Evolutionary conservation across 2,888 invertebrate species (phyloP), one percentile per base, ranked within the genome.

Genomic region (Beris chalybata): DNA sequence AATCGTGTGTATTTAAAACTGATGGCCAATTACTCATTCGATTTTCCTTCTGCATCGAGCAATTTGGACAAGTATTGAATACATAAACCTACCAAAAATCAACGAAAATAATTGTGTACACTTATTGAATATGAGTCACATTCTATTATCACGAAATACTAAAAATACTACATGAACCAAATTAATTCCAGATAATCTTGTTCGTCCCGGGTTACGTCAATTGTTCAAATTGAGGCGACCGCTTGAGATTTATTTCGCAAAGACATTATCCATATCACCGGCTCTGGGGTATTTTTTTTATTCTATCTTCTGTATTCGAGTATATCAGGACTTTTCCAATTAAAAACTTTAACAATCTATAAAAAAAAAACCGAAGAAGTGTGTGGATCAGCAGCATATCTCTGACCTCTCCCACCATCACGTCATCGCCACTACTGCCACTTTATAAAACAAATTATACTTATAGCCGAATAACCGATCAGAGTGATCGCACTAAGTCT

Each of bases 401-500:
- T 59, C 30, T 59, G 58, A 59, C 58, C 58, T 59, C 58, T 59
- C 58, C 58, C 48, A 30, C 48, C 47, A 59, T 59, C 58, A 59
- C 58, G 58, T 59, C 58, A 59, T 59, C 58, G 44, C 11, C 48
- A 44, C 9, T 59, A 31, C n/a, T 29, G 30, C 30, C 29, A 12
- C 57, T 45, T 45, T 61, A 32, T 50, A 3, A 43, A 7, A 38
- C 38, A 9, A 38, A 38, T 38, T 38, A 38, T 38, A 5, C 38
- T 5, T 38, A 38, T 9, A 9, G 9, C 38, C 38, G 38, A 38
- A 38, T 61, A 61, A 52, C 12, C 4, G 31, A 61, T 61, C 61
- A 59, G 30, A 29, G 29, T 50, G 38, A 30, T 29, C 22, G 43
- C 12, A 13, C 38, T 44, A 38, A 61, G 38, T 61, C 61, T 52